Evolutionary conservation across 2,888 invertebrate species (phyloP), one percentile per base, ranked within the genome.

Genomic region (Lasioglossum malachurum): DNA sequence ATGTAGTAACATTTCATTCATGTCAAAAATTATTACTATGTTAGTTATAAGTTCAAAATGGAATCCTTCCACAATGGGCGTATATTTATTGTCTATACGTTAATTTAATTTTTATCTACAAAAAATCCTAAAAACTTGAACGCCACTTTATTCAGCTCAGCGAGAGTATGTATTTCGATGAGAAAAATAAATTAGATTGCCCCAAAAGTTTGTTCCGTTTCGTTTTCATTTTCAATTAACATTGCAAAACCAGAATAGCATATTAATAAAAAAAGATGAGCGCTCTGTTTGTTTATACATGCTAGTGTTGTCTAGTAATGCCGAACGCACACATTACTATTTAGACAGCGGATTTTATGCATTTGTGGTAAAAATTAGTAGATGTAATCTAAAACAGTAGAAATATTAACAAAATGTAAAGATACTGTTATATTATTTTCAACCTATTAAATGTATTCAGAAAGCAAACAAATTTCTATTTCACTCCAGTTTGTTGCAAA

Each of bases 61-160:
- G 78, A 86, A 78, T 60, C 71, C 44, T 88, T 84, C 78, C 87
- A 89, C 79, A 75, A 82, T 83, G 88, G 88, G 77, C 78, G 77
- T 89, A 89, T 90, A 88, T 86, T 93, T 92, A 93, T 93, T 92
- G 92, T 93, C 93, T 91, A 90, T 91, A 74, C 82, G 80, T 88
- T 84, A 80, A 83, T 90, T 57, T 71, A 75, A 74, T 67, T 27
- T 44, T 49, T 69, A 53, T 73, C 78, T 82, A 84, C 49, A 75
- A 78, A 82, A 75, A 38, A 49, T 78, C 73, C 57, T 46, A n/a
- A 80, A 67, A 77, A 74, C 64, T 35, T 80, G 19, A 81, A 79
- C 57, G 74, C 38, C 44, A 79, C 23, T 78, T 69, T 79, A 49
- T 71, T 49, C 74, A 41, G 41, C 64, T 75, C 69, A 14, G 27